A percentile compares a stretch with the other conserved stretches of the same genome.
Evolutionary conservation across 2,113 vertebrate species (phyloP).

Genomic region (Corythaixoides concolor): DNA sequence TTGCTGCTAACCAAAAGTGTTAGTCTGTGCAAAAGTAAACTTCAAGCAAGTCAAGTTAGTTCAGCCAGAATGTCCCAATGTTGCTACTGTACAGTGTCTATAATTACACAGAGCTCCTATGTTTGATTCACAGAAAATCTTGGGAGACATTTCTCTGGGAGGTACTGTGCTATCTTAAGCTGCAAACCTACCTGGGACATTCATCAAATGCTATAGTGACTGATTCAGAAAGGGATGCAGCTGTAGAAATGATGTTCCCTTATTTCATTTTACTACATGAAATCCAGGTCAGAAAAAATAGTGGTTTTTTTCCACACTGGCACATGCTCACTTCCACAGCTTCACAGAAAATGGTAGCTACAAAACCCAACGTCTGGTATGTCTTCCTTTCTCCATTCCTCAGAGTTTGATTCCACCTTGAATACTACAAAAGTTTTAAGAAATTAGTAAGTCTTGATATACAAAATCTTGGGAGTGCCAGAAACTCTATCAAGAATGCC

Average conservation of each 20-base stretch:
- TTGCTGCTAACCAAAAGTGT: background rate
- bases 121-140: background rate
- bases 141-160: background rate
- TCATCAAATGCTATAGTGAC: background rate
- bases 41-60: background rate
- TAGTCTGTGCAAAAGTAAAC: background rate
- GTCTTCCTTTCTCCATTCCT: background rate
- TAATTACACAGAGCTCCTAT: background rate
- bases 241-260: background rate
- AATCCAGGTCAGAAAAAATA: background rate
- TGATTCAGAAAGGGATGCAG: background rate
- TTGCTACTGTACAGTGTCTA: background rate
- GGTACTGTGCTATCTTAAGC: background rate
- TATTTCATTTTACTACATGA: background rate
- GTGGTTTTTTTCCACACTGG: rapidly evolving
- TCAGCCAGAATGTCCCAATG: background rate
- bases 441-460: background rate
- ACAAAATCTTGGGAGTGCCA: background rate
- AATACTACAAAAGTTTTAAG: background rate
- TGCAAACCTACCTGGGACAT: background rate
- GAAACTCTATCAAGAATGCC: background rate
- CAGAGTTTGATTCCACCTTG: background rate
- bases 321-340: background rate
- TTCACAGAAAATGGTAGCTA: background rate
- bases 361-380: background rate